Conservation (phyloP, 1,140 invertebrate genomes). For the Bombyx mandarina region DNA sequence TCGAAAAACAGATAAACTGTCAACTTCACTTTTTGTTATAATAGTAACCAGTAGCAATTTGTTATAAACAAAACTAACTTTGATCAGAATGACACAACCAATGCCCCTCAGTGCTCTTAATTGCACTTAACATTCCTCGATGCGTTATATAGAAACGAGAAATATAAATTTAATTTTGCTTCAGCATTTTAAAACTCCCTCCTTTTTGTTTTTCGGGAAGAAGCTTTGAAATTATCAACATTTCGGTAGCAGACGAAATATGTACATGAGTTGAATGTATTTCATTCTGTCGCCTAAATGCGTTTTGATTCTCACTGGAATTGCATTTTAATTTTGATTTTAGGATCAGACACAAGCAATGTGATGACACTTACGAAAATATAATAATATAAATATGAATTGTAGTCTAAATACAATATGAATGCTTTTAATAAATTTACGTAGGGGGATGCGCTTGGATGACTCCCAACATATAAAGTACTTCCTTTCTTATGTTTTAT, state of each 20-base stretch:
- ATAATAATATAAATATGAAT: slow-evolving; percentile 10
- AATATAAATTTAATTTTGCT: too few species aligned
- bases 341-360: slow-evolving; percentile 25
- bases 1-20: neutral
- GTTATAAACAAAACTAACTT: too few species aligned
- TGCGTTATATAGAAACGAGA: too few species aligned
- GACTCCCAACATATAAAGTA: slow-evolving; percentile 2
- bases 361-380: slow-evolving; percentile 47
- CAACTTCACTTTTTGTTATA: neutral
- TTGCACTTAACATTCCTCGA: too few species aligned
- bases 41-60: too few species aligned
- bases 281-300: slow-evolving; percentile 50
- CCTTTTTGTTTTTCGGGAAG: too few species aligned
- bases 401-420: slow-evolving; percentile 1
- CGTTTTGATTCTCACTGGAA: slow-evolving; percentile 47
- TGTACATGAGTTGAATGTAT: slow-evolving; percentile 16
- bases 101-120: too few species aligned
- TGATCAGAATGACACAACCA: too few species aligned
- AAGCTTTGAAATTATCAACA: too few species aligned
- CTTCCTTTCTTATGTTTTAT: slow-evolving; percentile 4
- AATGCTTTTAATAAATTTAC: slow-evolving; percentile 5
- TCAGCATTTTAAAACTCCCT: too few species aligned
- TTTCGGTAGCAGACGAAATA: too few species aligned
- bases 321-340: slow-evolving; percentile 60
- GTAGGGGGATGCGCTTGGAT: slow-evolving; percentile 4